phyloP scores from a whole-genome alignment of 2,113 vertebrate species.

The Lamprologus lemairii region DNA sequence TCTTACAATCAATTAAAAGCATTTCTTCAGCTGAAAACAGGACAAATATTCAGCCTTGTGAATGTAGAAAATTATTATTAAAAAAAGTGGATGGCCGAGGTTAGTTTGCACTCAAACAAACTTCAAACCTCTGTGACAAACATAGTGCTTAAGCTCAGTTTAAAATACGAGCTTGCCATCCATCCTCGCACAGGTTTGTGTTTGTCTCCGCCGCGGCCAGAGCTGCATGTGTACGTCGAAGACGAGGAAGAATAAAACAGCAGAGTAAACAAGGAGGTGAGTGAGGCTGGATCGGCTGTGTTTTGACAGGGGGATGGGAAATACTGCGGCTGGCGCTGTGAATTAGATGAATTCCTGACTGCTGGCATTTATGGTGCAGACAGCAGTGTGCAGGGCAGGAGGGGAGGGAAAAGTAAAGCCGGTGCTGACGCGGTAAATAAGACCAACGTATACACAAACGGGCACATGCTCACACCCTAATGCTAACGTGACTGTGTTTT shows the following conservation, averaged over 20 bases:
- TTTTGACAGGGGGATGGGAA: slow-evolving; percentile 51
- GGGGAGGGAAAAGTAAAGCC: neutral
- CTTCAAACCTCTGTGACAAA: neutral
- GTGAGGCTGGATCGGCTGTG: slow-evolving; percentile 14
- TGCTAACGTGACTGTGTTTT: neutral
- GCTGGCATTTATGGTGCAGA: slow-evolving; percentile 17
- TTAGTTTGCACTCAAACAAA: neutral
- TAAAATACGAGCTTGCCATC: neutral
- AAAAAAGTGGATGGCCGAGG: neutral
- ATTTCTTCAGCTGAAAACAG: neutral
- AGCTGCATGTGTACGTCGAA: neutral
- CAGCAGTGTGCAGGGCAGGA: neutral
- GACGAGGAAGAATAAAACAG: slow-evolving; percentile 13
- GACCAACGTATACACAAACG: neutral
- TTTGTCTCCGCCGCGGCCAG: neutral
- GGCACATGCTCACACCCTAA: neutral
- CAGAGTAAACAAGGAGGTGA: slow-evolving; percentile 30
- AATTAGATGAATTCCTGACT: slow-evolving; percentile 50
- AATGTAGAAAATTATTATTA: neutral
- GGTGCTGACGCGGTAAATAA: slow-evolving; percentile 26
- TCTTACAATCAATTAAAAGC: neutral
- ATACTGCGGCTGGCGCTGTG: slow-evolving; percentile 30
- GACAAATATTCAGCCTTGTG: neutral
- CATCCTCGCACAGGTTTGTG: neutral
- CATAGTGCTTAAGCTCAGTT: neutral